phyloP scores from a whole-genome alignment of 2,797 vertebrate genomes.

The Myotis vivesi region DNA sequence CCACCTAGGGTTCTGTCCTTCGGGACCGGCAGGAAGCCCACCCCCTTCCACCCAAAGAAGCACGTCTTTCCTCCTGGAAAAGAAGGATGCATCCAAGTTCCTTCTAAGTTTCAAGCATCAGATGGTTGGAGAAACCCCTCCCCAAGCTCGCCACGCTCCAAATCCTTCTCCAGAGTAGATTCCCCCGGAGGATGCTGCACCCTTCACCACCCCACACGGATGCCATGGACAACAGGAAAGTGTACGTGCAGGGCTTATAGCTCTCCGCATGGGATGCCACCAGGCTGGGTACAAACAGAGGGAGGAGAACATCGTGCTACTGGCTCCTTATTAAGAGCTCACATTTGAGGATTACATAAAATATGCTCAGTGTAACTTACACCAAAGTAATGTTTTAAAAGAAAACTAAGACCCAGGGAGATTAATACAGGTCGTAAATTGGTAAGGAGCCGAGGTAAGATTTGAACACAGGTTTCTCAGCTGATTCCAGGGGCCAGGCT shows the following conservation, averaged over 20 bases:
- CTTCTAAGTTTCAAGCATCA: neutral
- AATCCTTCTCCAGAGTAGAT: neutral
- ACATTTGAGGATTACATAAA: neutral
- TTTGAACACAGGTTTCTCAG: neutral
- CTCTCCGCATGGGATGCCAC: neutral
- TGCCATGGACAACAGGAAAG: neutral
- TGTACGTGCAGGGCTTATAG: neutral
- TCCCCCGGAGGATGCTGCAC: fast-evolving
- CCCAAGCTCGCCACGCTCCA: neutral
- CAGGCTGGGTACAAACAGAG: neutral
- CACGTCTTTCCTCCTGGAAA: neutral
- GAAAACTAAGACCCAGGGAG: neutral
- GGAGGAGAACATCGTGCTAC: neutral
- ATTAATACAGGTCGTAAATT: neutral
- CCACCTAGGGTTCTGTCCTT: neutral
- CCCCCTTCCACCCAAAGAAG: neutral
- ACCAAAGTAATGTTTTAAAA: neutral
- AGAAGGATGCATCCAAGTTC: neutral
- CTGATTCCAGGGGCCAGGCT: neutral
- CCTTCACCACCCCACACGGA: neutral
- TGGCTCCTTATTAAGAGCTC: neutral
- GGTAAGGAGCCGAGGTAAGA: neutral
- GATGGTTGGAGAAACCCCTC: neutral
- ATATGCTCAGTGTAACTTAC: neutral
- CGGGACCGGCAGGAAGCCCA: neutral